Percentiles rank a stretch among this genome's conserved stretches.
phyloP scores from a whole-genome alignment of 1,140 invertebrate genomes.

The Palaemon carinicauda region DNA sequence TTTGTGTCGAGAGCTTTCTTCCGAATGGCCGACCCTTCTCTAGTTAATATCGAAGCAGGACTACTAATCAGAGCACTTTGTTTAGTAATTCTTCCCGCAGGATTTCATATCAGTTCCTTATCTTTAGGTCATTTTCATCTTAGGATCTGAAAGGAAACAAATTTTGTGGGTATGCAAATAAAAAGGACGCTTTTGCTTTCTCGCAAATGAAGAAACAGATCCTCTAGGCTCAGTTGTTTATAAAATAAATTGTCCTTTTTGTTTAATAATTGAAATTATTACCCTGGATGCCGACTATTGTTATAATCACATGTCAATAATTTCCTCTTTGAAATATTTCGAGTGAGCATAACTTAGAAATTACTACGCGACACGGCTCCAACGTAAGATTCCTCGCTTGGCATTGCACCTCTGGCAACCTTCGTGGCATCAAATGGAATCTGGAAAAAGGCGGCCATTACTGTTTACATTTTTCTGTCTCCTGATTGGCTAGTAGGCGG shows the following conservation, averaged over 20 bases:
- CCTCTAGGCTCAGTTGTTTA: neutral
- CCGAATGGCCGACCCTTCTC: neutral
- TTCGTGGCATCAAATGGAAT: constrained; percentile 43
- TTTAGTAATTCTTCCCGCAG: neutral
- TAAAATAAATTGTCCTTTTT: constrained; percentile 25
- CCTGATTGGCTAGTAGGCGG: constrained; percentile 43
- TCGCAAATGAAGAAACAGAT: neutral
- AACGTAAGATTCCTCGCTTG: neutral
- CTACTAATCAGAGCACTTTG: neutral
- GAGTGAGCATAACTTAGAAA: constrained; percentile 6
- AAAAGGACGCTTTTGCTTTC: neutral
- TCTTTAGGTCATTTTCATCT: neutral
- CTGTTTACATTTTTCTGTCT: constrained; percentile 52
- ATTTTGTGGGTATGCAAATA: neutral
- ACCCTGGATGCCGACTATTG: constrained; percentile 20
- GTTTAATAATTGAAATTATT: constrained; percentile 34
- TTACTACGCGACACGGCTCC: neutral
- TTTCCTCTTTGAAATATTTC: constrained; percentile 40
- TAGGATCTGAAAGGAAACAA: neutral
- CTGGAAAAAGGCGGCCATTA: constrained; percentile 54
- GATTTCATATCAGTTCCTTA: neutral
- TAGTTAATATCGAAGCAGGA: neutral
- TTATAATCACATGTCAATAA: constrained; percentile 53
- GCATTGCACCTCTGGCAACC: constrained; percentile 26
- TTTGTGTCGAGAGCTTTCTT: no score